Conservation (phyloP, 2,797 vertebrate species). For the Alfaro cultratus region DNA sequence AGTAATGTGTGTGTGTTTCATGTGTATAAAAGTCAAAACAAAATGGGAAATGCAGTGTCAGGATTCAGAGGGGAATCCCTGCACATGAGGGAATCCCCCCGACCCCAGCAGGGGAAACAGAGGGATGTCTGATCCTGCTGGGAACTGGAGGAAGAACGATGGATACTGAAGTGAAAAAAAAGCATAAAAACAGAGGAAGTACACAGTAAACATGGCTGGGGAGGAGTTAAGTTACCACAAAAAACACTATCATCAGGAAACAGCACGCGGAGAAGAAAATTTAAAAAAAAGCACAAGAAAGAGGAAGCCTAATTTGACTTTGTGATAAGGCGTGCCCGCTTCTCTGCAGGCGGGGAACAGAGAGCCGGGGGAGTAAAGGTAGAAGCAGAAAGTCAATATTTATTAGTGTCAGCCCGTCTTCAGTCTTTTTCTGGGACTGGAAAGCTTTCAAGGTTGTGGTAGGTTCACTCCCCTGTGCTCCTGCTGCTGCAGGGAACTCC, state of each 20-base stretch:
- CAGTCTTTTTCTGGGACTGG: constrained; percentile 38
- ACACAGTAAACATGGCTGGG: neutral
- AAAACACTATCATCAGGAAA: constrained; percentile 50
- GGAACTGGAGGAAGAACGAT: constrained; percentile 30
- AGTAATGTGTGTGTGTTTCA: neutral
- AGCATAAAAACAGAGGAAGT: constrained; percentile 18
- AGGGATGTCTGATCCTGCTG: constrained; percentile 27
- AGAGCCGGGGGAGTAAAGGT: constrained; percentile 6
- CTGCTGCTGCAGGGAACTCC: constrained; percentile 82
- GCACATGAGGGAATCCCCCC: constrained; percentile 29
- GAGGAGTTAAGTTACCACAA: neutral
- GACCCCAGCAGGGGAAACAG: constrained; percentile 18
- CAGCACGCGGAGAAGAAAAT: neutral
- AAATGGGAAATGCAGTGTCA: constrained; percentile 36
- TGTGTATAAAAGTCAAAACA: neutral
- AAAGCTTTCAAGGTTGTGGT: constrained; percentile 60
- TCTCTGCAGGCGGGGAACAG: constrained; percentile 42
- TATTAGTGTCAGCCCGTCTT: constrained; percentile 54
- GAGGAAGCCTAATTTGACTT: constrained; percentile 40
- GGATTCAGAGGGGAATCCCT: constrained; percentile 52
- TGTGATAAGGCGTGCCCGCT: constrained; percentile 7
- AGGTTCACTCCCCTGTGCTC: constrained; percentile 58
- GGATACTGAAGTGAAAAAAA: constrained; percentile 33
- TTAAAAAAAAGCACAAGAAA: constrained; percentile 11
- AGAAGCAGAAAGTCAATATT: constrained; percentile 81